These are phyloP conservation scores for Sinelater perroti DNA, from an alignment of 2,888 invertebrate genomes.

Conservation along the genomic window DNA sequence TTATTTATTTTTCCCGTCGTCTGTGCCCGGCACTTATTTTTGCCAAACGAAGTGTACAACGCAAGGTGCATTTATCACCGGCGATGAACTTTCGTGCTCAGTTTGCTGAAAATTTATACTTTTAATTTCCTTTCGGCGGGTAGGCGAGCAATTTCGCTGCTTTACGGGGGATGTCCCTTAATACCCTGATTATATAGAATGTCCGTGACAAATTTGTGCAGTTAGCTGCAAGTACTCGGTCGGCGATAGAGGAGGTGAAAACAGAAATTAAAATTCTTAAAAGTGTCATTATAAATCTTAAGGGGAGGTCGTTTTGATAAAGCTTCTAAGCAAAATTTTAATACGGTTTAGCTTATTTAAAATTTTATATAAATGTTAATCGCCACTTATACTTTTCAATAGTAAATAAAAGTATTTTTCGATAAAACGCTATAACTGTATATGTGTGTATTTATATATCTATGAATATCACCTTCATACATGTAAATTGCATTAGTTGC, in stretches of 20 bases:
- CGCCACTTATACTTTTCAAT: no score
- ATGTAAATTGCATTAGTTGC: no score
- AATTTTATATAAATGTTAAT: no score
- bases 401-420: no score
- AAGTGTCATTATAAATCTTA: constrained; percentile 28
- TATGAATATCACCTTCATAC: no score
- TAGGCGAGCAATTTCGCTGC: constrained; percentile 20
- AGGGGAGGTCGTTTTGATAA: constrained; percentile 36
- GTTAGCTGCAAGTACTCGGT: constrained; percentile 4
- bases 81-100: constrained; percentile 22
- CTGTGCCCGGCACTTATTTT: constrained; percentile 26
- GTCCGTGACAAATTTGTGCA: constrained; percentile 21
- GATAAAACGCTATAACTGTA: no score
- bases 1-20: constrained; percentile 7
- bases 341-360: constrained; percentile 40
- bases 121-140: constrained; percentile 40
- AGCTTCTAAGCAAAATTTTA: constrained; percentile 41
- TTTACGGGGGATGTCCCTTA: constrained; percentile 21
- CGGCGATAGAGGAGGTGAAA: constrained; percentile 2
- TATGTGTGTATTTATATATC: no score
- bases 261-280: constrained; percentile 30
- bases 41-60: constrained; percentile 3
- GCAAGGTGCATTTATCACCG: constrained; percentile 25
- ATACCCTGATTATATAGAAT: constrained; percentile 24
- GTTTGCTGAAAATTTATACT: constrained; percentile 38